Base-by-base conservation (phyloP, 1,140 invertebrate species). In the Trichoplusia ni region DNA sequence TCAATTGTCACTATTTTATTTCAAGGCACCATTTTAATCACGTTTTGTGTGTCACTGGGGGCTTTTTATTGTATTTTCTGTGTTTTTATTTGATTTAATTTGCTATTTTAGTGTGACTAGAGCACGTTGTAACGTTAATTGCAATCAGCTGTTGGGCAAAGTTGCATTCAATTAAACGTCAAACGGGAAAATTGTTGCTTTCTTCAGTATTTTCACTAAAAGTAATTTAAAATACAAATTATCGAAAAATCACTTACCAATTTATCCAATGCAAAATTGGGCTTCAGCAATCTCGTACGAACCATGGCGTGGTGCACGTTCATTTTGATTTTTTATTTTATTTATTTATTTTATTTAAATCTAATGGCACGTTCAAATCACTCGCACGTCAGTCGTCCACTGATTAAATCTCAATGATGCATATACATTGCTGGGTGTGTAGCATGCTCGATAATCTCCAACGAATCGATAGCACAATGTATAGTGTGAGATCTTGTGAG, bases 301-400 rank as follows among this genome's bases (percentile, higher is more conserved):
- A 63, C 69, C 14, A 88, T 79, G 0, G 76, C 80, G 11, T 86
- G 83, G 54, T 82, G 81, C 21, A 88, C 79, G 58, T 88, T 88
- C 83, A 87, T 87, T 75, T 80, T 67, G 21, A 21, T 38, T 37
- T 42, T 53, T 54, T 31, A 49, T 35, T 31, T 60, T 40, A 25
- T 19, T 56, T 42, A 44, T 38, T 38, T 46, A 44, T 44, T 47
- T 46, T 54, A 31, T 65, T 21, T 31, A 31, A 53, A 47, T 64
- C 38, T 67, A 58, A 67, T 68, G 37, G 53, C 73, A 76, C 73
- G 70, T 76, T 76, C 49, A 76, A 74, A 79, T 81, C 75, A 78
- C 79, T 61, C 79, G 59, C 53, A 38, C 35, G 78, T 69, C 74
- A 66, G 75, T 67, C 72, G 69, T 47, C 74, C 75, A 80, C 74